Evolutionary conservation across 1,140 invertebrate genomes (phyloP), one percentile per base, ranked within the genome.

Genomic region (Atta texana): DNA sequence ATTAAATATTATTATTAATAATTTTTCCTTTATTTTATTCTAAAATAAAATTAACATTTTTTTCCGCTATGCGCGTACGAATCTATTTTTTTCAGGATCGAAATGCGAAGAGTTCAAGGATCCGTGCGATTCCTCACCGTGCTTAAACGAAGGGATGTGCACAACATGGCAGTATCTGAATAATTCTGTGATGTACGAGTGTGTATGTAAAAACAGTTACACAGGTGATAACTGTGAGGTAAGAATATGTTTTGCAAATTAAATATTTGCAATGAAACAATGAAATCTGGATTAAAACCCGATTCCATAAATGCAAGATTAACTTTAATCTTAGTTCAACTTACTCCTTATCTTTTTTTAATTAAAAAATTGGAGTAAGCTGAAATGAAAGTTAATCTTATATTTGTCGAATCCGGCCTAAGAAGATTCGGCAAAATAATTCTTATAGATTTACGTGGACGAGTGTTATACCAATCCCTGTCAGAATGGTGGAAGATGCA

Each of bases 391-490:
- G 3, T 51, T 51, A 14, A 51, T 16, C 8, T 16, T 51, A 16
- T 51, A 51, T 51, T 12, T 44, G 10, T 10, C 39, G 8, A 44
- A 44, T 8, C 39, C 39, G 39, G 39, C 39, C 10, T 7, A 18
- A 44, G 16, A 44, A 64, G 31, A 39, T 63, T 24, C n/a, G 34
- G 44, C 21, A 55, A 82, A 82, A 55, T 16, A 53, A 75, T 71
- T 69, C 61, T 86, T 69, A 1, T 75, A 94, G 92, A 14, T 84
- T 28, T 92, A 93, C 80, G 69, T 96, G 18, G 94, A 96, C 88
- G 96, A 96, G 90, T 97, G 97, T 90, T 86, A 91, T 3, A 94
- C 91, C 3, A 93, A 94, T 86, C 96, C 96, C 14, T 97, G 96
- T 85, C 91, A 93, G 49, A 96, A 97, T 89, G 95, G 94, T 55